Evolutionary conservation across 2,113 vertebrate genomes (phyloP).

Genomic region (Phalacrocorax pelagicus): DNA sequence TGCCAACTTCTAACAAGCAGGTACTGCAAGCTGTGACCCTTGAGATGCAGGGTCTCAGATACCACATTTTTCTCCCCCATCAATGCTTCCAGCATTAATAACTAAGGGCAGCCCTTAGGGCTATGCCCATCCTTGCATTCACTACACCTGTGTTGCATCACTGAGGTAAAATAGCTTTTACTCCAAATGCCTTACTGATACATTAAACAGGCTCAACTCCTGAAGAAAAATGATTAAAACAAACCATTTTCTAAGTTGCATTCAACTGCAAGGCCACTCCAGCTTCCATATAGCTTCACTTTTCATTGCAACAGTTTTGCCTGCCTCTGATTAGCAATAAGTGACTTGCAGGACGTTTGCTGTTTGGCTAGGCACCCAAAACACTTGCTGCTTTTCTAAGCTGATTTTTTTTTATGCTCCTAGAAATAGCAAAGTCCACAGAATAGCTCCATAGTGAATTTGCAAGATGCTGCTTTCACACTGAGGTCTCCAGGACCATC

Average conservation of each 20-base stretch:
- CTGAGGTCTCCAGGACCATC: neutral
- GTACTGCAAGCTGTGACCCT: neutral
- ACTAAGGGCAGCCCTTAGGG: neutral
- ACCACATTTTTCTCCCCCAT: neutral
- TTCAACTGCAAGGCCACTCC: neutral
- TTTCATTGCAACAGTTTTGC: neutral
- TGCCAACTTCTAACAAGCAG: neutral
- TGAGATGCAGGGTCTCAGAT: neutral
- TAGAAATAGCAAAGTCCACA: neutral
- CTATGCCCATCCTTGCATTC: neutral
- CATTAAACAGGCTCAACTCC: neutral
- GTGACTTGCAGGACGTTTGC: neutral
- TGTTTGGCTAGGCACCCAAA: neutral
- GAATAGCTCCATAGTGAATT: neutral
- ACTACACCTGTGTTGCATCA: neutral
- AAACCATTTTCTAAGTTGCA: neutral
- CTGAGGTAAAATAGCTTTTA: neutral
- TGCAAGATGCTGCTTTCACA: neutral
- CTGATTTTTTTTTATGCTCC: neutral
- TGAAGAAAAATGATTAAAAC: neutral
- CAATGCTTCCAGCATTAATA: neutral
- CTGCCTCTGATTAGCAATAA: neutral
- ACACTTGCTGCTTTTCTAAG: neutral
- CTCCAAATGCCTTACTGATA: neutral
- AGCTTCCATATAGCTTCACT: neutral